These are phyloP conservation scores for Castor canadensis DNA, from an alignment of 2,113 vertebrate genomes.

Conservation along the genomic window DNA sequence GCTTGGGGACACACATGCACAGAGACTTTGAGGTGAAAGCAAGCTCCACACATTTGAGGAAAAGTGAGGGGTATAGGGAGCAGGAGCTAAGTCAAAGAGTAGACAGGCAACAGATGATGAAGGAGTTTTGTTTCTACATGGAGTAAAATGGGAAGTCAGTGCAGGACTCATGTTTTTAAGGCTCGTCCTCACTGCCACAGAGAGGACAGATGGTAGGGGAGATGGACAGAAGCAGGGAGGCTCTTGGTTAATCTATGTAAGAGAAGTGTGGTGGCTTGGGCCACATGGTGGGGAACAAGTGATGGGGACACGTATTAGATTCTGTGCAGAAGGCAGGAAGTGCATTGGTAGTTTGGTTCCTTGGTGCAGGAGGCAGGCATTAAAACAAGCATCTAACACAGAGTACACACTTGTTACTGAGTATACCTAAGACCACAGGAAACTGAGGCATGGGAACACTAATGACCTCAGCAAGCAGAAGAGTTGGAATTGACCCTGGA, in stretches of 20 bases:
- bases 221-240: background rate
- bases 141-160: background rate
- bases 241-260: background rate
- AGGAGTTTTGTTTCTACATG: background rate
- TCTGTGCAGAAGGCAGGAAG: background rate
- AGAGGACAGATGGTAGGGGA: background rate
- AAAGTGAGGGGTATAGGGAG: background rate
- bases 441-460: background rate
- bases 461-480: background rate
- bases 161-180: background rate
- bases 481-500: background rate
- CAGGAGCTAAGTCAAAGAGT: background rate
- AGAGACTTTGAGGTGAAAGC: background rate
- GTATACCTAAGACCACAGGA: background rate
- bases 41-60: background rate
- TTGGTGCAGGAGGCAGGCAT: background rate
- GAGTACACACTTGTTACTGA: background rate
- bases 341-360: background rate
- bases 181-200: background rate
- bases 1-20: background rate
- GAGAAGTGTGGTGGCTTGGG: background rate
- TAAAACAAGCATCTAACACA: background rate
- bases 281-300: background rate
- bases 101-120: background rate
- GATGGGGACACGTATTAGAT: background rate